Conservation (phyloP, 2,113 vertebrate species). For the Lagopus muta region DNA sequence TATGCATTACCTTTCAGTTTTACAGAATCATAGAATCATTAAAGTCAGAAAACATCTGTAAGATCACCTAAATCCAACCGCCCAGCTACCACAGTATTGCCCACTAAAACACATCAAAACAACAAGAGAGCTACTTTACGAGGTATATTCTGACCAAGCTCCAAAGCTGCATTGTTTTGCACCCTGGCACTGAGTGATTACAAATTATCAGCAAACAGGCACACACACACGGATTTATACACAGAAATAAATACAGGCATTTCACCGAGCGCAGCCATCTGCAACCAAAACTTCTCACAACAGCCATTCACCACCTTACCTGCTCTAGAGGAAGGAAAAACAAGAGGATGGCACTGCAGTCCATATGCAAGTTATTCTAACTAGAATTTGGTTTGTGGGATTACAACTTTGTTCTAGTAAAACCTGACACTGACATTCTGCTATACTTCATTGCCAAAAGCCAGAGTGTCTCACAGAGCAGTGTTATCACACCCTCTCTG, state of each 20-base stretch:
- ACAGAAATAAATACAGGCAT: not conserved
- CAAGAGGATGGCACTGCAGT: not conserved
- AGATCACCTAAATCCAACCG: too few species aligned
- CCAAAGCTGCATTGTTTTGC: not conserved
- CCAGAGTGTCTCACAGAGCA: not conserved
- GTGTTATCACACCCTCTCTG: not conserved
- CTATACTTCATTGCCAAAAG: not conserved
- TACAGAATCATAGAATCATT: not conserved
- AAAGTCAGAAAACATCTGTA: too few species aligned
- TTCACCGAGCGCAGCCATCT: not conserved
- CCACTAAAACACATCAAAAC: too few species aligned
- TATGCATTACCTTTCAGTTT: not conserved
- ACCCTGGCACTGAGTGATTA: not conserved
- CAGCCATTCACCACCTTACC: not conserved
- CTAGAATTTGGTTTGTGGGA: not conserved
- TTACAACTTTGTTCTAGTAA: not conserved
- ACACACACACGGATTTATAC: accelerated
- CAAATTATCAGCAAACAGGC: not conserved
- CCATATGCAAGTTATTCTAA: not conserved
- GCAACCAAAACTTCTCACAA: not conserved
- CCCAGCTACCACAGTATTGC: too few species aligned
- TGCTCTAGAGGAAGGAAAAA: not conserved
- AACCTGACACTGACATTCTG: not conserved
- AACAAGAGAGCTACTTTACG: not conserved
- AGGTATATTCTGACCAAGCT: accelerated